phyloP scores from a whole-genome alignment of 2,888 invertebrate genomes.

The Ptychoptera albimana region DNA sequence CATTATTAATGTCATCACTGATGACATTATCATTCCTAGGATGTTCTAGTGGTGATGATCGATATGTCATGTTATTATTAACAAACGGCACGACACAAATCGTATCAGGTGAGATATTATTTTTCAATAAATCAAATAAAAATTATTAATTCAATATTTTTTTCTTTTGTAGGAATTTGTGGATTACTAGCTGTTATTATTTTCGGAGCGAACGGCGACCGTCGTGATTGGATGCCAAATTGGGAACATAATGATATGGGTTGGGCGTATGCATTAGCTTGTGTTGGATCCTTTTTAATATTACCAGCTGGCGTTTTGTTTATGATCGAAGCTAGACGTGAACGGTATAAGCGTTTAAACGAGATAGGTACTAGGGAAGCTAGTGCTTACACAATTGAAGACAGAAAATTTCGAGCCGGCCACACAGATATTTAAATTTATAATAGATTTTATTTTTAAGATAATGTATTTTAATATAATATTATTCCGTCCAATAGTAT shows the following conservation, averaged over 20 bases:
- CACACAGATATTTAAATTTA: slow-evolving; percentile 58
- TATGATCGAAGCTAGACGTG: slow-evolving; percentile 66
- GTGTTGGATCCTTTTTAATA: slow-evolving; percentile 57
- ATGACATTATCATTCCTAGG: slow-evolving; percentile 57
- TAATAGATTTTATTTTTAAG: background rate
- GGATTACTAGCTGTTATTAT: slow-evolving; percentile 72
- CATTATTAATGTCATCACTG: slow-evolving; percentile 58
- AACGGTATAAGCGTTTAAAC: slow-evolving; percentile 55
- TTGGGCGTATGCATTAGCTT: slow-evolving; percentile 84
- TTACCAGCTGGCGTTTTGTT: slow-evolving; percentile 66
- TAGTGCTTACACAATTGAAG: slow-evolving; percentile 48
- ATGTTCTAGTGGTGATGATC: slow-evolving; percentile 59
- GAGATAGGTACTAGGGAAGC: slow-evolving; percentile 50
- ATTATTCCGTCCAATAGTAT: no score
- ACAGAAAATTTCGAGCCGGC: slow-evolving; percentile 40
- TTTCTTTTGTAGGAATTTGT: slow-evolving; percentile 47
- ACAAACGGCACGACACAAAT: slow-evolving; percentile 58
- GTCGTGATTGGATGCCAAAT: slow-evolving; percentile 89
- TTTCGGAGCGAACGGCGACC: slow-evolving; percentile 82
- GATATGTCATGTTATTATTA: slow-evolving; percentile 55
- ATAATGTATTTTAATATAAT: no score
- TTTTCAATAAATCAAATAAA: background rate
- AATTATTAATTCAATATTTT: background rate
- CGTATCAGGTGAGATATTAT: slow-evolving; percentile 39
- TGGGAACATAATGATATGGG: slow-evolving; percentile 91